These are phyloP conservation scores for Tetheella fluctuosa DNA, from an alignment of 2,888 invertebrate species.

Conservation along the genomic window DNA sequence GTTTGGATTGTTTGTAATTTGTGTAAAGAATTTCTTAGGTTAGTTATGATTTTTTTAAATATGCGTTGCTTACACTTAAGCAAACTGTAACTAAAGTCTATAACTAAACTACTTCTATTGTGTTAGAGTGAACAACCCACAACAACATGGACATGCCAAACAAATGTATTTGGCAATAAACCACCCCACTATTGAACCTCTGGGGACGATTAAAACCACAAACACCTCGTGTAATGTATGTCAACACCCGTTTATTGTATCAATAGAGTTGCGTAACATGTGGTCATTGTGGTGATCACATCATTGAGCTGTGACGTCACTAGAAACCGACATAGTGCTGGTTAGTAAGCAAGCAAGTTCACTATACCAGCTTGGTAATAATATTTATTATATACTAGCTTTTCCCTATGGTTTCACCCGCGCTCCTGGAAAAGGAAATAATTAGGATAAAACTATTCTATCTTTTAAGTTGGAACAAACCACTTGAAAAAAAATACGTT, in stretches of 20 bases:
- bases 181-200: constrained; percentile 29
- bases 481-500: too few relatives aligned
- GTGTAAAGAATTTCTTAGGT: too few relatives aligned
- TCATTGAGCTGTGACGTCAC: not conserved
- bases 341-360: not conserved
- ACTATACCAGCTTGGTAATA: not conserved
- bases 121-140: not conserved
- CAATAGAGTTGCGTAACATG: constrained; percentile 25
- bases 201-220: constrained; percentile 38
- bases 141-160: constrained; percentile 44
- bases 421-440: too few relatives aligned
- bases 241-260: constrained; percentile 38
- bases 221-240: constrained; percentile 56
- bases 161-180: constrained; percentile 55
- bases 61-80: too few relatives aligned
- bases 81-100: too few relatives aligned
- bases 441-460: too few relatives aligned
- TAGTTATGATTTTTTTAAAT: too few relatives aligned
- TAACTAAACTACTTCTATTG: not conserved
- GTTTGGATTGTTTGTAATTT: too few relatives aligned
- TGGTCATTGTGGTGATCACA: constrained; percentile 16
- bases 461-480: too few relatives aligned
- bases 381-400: too few relatives aligned
- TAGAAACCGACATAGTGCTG: not conserved
- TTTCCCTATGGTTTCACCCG: too few relatives aligned